Percentiles rank a stretch among this genome's conserved stretches.
Conservation (phyloP, 2,797 vertebrate genomes). For the Tolypeutes matacus region DNA sequence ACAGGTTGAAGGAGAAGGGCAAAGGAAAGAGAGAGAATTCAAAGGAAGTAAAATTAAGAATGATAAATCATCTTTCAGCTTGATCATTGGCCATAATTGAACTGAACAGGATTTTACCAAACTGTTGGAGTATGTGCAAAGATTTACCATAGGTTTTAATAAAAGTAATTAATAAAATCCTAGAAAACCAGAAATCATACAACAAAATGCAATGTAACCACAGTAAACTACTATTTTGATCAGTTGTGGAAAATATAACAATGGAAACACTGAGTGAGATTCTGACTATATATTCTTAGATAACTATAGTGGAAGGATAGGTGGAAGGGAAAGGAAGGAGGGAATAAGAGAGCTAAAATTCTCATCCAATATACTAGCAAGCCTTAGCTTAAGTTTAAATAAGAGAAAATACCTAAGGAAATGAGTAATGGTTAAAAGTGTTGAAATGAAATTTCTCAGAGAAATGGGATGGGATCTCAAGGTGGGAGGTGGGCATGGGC, state of each 20-base stretch:
- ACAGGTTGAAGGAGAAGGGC: not conserved
- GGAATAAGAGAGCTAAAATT: not conserved
- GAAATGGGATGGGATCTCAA: not conserved
- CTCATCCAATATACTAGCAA: not conserved
- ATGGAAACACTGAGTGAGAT: not conserved
- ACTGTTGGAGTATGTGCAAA: not conserved
- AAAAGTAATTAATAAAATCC: not conserved
- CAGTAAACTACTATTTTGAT: not conserved
- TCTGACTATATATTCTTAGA: not conserved
- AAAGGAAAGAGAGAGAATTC: not conserved
- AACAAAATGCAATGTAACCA: not conserved
- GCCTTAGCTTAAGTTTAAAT: not conserved
- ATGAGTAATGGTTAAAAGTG: not conserved
- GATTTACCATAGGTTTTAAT: not conserved
- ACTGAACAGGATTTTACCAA: constrained; percentile 4
- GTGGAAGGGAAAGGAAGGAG: not conserved
- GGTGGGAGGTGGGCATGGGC: not conserved
- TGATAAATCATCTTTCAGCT: not conserved
- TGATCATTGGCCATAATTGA: not conserved
- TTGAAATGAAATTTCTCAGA: not conserved
- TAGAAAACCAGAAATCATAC: not conserved
- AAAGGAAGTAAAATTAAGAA: constrained; percentile 34
- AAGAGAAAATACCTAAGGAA: not conserved
- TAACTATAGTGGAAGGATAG: not conserved
- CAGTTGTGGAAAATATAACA: not conserved